Conservation (phyloP, 1,140 invertebrate species). For the Kradibia gibbosae region DNA sequence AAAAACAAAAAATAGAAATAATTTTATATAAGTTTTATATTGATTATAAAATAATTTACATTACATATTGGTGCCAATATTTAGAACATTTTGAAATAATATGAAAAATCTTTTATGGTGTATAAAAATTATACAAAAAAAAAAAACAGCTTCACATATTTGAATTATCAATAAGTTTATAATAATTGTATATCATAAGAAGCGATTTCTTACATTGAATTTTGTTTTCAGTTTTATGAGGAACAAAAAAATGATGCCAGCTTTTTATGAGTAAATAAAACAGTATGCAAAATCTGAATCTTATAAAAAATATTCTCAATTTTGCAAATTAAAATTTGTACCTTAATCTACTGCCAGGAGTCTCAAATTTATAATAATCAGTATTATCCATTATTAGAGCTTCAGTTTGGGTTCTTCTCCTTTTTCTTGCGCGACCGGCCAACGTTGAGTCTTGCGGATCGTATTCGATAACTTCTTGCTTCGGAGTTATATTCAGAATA, state of each 20-base stretch:
- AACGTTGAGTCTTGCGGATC: slow-evolving; percentile 59
- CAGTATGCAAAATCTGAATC: not conserved
- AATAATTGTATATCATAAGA: too few species aligned
- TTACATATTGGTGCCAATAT: not conserved
- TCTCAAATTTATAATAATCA: slow-evolving; percentile 78
- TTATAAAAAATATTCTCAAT: not conserved
- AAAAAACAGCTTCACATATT: not conserved
- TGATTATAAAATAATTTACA: not conserved
- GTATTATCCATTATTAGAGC: slow-evolving; percentile 76
- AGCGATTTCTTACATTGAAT: too few species aligned
- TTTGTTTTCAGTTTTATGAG: too few species aligned
- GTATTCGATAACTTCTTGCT: slow-evolving; percentile 62
- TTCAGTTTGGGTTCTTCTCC: slow-evolving; percentile 75
- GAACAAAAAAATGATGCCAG: not conserved
- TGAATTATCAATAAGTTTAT: not conserved
- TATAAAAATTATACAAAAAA: slow-evolving; percentile 13
- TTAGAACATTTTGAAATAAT: not conserved
- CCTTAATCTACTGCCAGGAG: slow-evolving; percentile 73
- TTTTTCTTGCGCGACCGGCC: slow-evolving; percentile 65
- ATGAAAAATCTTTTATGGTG: not conserved
- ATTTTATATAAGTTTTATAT: not conserved
- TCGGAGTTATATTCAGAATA: slow-evolving; percentile 49
- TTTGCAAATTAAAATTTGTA: slow-evolving; percentile 37
- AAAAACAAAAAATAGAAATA: slow-evolving; percentile 1
- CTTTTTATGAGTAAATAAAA: not conserved